These are phyloP conservation scores for Matsumyia berberina DNA, from an alignment of 2,888 invertebrate genomes.

Conservation along the genomic window DNA sequence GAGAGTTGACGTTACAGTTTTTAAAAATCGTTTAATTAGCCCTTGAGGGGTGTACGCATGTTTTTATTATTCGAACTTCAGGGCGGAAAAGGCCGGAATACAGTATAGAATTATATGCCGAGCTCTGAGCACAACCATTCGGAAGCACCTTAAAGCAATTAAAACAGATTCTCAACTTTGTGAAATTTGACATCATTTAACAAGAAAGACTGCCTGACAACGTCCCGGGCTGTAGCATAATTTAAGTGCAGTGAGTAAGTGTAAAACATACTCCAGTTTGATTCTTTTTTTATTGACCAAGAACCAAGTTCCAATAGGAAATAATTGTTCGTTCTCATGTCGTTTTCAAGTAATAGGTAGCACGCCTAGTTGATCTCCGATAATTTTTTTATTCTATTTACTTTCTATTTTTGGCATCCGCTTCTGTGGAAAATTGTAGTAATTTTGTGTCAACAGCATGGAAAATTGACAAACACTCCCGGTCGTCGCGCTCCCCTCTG, in stretches of 20 bases:
- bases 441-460: conserved; percentile 56
- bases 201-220: too few relatives aligned
- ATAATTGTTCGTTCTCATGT: conserved; percentile 17
- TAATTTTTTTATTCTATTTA: conserved; percentile 26
- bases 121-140: too few relatives aligned
- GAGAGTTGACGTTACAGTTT: too few relatives aligned
- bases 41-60: too few relatives aligned
- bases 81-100: too few relatives aligned
- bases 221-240: neutral
- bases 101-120: too few relatives aligned
- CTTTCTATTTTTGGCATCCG: conserved; percentile 44
- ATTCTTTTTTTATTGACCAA: neutral
- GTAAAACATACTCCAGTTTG: neutral
- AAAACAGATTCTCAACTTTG: neutral
- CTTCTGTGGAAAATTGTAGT: conserved; percentile 48
- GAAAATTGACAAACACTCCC: conserved; percentile 51
- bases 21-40: too few relatives aligned
- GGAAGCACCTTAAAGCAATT: too few relatives aligned
- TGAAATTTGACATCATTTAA: too few relatives aligned
- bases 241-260: neutral
- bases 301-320: neutral
- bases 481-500: neutral
- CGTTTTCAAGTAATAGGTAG: conserved; percentile 21
- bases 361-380: conserved; percentile 43
- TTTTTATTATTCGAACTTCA: too few relatives aligned